Conservation (phyloP, 2,888 invertebrate genomes). For the Steinernema carpocapsae region DNA sequence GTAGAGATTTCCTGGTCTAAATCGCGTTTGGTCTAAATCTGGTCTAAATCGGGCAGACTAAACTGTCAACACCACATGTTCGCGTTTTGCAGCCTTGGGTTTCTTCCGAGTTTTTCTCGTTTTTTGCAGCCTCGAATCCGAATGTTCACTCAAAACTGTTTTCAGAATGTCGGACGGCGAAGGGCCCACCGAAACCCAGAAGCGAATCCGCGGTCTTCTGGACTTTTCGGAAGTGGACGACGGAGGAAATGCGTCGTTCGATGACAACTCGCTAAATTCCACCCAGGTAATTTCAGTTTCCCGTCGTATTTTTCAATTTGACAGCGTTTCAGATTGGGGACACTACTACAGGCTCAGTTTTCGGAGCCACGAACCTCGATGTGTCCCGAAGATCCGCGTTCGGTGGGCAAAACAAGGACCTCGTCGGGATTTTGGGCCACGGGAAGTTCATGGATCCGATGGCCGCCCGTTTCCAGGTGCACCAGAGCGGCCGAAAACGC, state of each 20-base stretch:
- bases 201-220: constrained; percentile 19
- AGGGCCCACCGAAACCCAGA: background rate
- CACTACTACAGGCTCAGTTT: constrained; percentile 10
- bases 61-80: no score
- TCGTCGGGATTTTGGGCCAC: constrained; percentile 23
- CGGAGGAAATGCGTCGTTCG: background rate
- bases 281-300: background rate
- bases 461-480: constrained; percentile 6
- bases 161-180: constrained; percentile 3
- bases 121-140: background rate
- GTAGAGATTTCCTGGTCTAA: no score
- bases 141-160: background rate
- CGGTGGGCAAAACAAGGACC: background rate
- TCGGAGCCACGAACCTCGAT: constrained; percentile 16
- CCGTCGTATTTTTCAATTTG: no score
- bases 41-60: no score
- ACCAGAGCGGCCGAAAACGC: background rate
- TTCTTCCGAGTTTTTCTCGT: background rate
- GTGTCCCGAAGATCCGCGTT: constrained; percentile 8
- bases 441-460: constrained; percentile 23
- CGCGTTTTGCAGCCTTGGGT: background rate
- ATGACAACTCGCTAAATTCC: background rate
- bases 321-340: background rate
- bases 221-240: background rate
- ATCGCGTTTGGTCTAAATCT: no score